A percentile compares a stretch with the other conserved stretches of the same genome.
Conservation (phyloP, 2,113 vertebrate species). For the Drymodes brunneopygia region DNA sequence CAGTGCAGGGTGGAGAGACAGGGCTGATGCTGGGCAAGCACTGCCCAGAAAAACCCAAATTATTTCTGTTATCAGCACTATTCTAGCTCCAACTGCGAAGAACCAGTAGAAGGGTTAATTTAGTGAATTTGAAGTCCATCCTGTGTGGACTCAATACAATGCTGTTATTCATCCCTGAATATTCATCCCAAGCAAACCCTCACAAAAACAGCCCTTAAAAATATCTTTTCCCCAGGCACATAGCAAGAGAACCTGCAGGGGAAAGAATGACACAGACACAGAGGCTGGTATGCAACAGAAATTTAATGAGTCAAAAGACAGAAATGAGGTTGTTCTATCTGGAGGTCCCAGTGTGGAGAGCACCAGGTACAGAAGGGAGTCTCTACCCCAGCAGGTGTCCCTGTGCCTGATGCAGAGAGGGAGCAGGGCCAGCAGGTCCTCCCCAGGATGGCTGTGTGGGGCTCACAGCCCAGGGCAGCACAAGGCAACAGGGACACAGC, state of each 20-base stretch:
- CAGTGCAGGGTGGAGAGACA: not conserved
- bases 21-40: not conserved
- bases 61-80: not conserved
- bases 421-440: not conserved
- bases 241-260: not conserved
- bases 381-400: not conserved
- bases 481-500: not conserved
- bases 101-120: not conserved
- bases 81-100: not conserved
- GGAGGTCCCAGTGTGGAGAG: not conserved
- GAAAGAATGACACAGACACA: not conserved
- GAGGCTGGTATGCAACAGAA: not conserved
- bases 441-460: not conserved
- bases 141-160: not conserved
- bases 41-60: not conserved
- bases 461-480: not conserved
- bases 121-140: not conserved
- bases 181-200: not conserved
- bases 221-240: not conserved
- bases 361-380: not conserved
- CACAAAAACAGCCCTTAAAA: not conserved
- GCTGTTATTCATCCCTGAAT: not conserved
- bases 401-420: fast-evolving
- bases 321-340: fast-evolving
- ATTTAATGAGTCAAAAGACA: not conserved